A percentile compares a stretch with the other conserved stretches of the same genome.
Evolutionary conservation across 2,113 vertebrate species (phyloP).

Genomic region (Craseonycteris thonglongyai): DNA sequence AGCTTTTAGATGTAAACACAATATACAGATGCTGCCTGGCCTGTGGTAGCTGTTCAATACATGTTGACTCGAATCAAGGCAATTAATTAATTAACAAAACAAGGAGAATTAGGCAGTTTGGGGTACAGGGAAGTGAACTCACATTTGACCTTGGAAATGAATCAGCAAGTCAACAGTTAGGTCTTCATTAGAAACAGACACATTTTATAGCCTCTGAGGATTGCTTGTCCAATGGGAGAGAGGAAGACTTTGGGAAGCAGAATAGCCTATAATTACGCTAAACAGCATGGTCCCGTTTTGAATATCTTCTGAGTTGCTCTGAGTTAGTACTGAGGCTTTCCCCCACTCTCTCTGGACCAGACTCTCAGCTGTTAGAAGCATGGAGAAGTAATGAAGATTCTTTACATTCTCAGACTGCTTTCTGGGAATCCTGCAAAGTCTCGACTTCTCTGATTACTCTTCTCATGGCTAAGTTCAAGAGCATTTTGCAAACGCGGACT

Average conservation of each 20-base stretch:
- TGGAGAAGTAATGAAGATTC: constrained; percentile 61
- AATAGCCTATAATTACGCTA: background rate
- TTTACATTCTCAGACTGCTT: constrained; percentile 64
- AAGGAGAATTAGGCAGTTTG: background rate
- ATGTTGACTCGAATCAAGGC: background rate
- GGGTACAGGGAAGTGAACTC: background rate
- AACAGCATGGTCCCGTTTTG: background rate
- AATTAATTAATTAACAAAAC: background rate
- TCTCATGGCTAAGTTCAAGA: constrained; percentile 68
- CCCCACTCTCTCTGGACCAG: constrained; percentile 11
- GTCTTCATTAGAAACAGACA: background rate
- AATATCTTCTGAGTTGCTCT: background rate
- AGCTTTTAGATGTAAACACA: background rate
- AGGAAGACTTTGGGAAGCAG: background rate
- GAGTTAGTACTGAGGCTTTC: background rate
- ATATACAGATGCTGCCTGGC: background rate
- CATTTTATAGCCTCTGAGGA: background rate
- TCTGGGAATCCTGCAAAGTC: constrained; percentile 61
- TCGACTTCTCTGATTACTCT: constrained; percentile 67
- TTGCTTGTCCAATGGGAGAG: background rate
- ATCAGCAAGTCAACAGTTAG: background rate
- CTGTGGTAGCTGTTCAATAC: background rate
- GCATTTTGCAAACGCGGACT: constrained; percentile 65
- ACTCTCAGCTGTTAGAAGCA: constrained; percentile 39
- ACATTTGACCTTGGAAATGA: background rate